Evolutionary conservation across 1,140 invertebrate genomes (phyloP), one percentile per base, ranked within the genome.

Genomic region (Xylocopa sonorina): DNA sequence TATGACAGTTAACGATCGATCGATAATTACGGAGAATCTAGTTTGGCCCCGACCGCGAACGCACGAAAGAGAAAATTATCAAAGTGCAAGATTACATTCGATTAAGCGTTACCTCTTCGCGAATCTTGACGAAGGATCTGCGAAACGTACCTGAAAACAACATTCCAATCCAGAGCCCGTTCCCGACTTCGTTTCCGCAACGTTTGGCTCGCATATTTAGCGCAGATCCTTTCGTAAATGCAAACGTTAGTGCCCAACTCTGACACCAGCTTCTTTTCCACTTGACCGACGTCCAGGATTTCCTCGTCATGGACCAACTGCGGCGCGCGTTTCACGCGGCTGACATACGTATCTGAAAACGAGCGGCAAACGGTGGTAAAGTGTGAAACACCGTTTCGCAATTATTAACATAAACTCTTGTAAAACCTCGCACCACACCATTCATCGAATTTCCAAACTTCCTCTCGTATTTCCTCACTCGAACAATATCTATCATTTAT

Each of bases 221-320:
- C 91, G 87, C 96, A 96, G 18, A 96, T 94, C 72, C 94, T 94
- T 66, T 96, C 95, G 86, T 95, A 96, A 77, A 96, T 93, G 87
- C 96, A 96, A 51, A 96, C 95, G 50, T 94, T 93, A 51, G 94
- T 92, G 21, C 96, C 96, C 83, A 96, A 93, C 90, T 96, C 95
- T 1, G 92, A 92, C 6, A 96, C 93, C 62, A 96, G 92, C 85
- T 94, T 94, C 89, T 96, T 96, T 90, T 96, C 96, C 21, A 96
- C 94, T 87, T 96, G 94, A 1, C 85, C 90, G n/a, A 94, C 93
- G 82, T 96, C 94, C 60, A 95, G 93, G 27, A 94, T 92, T 66
- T 94, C 92, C 32, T 94, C 93, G 48, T 91, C 91, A 3, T 89
- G 84, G 0, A 89, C 82, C 73, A 79, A 60, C 18, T 67, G 71